A percentile compares a stretch with the other conserved stretches of the same genome.
phyloP scores from a whole-genome alignment of 2,797 vertebrate genomes.

The Sphaeramia orbicularis region DNA sequence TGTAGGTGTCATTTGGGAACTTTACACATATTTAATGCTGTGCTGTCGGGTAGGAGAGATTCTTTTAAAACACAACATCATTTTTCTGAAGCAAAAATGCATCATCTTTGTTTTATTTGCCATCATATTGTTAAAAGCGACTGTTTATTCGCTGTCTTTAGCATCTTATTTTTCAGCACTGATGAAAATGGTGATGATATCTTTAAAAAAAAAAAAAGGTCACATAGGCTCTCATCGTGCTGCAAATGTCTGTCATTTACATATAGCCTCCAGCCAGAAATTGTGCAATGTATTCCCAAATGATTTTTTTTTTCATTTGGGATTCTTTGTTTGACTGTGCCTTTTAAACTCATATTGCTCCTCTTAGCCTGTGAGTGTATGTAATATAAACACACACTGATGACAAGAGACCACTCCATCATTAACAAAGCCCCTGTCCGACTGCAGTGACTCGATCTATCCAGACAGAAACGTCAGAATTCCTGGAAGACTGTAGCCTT shows the following conservation, averaged over 20 bases:
- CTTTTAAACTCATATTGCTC: conserved; percentile 45
- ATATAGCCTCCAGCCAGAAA: conserved; percentile 31
- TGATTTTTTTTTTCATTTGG: conserved; percentile 11
- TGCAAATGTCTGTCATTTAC: conserved; percentile 34
- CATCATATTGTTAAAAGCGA: conserved; percentile 1
- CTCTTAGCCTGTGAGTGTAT: conserved; percentile 50
- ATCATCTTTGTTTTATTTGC: background rate
- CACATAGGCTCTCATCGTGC: conserved; percentile 41
- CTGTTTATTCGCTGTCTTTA: conserved; percentile 34
- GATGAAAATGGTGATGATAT: conserved; percentile 19
- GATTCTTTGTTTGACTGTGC: conserved; percentile 49
- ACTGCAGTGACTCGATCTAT: conserved; percentile 55
- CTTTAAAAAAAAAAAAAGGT: conserved; percentile 25
- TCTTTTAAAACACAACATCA: background rate
- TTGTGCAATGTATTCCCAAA: conserved; percentile 25
- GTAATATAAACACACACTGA: conserved; percentile 71
- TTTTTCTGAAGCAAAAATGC: background rate
- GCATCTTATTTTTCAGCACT: conserved; percentile 37
- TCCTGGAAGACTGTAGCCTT: conserved; percentile 64
- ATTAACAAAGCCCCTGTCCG: conserved; percentile 47
- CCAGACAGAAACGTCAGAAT: conserved; percentile 55
- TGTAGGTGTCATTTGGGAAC: background rate
- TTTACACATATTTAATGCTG: background rate
- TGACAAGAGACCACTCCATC: conserved; percentile 72
- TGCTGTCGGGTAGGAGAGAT: background rate